These are phyloP conservation scores for Aleiodes leptofemur DNA, from an alignment of 2,888 invertebrate genomes.

Conservation along the genomic window DNA sequence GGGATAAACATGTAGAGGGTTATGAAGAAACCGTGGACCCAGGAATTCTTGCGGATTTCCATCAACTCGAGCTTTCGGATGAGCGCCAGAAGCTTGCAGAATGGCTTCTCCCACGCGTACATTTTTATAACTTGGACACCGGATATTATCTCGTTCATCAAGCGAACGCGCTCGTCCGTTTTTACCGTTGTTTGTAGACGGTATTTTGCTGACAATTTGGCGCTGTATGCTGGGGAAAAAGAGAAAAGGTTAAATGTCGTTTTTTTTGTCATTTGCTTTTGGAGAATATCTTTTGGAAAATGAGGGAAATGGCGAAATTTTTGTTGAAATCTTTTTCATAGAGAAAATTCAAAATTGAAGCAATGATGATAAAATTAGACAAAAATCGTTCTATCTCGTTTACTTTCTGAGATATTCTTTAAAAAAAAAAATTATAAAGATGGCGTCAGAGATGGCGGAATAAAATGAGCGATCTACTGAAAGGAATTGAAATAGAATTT, in stretches of 20 bases:
- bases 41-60: constrained; percentile 75
- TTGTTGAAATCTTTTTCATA: no score
- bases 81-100: constrained; percentile 79
- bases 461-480: no score
- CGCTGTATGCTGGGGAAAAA: constrained; percentile 63
- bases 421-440: no score
- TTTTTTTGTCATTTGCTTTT: no score
- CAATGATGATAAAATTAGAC: no score
- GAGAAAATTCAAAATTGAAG: no score
- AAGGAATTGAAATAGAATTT: no score
- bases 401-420: no score
- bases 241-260: background rate
- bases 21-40: constrained; percentile 6
- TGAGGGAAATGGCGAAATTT: no score
- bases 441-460: no score
- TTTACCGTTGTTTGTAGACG: constrained; percentile 78
- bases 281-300: no score
- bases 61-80: constrained; percentile 78
- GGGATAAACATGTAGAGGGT: constrained; percentile 23
- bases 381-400: no score
- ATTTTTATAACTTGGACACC: constrained; percentile 87
- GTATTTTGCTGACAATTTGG: constrained; percentile 72
- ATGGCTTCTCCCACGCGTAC: constrained; percentile 87
- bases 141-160: constrained; percentile 87
- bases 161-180: constrained; percentile 84